These are phyloP conservation scores for Pygoscelis antarcticus DNA, from an alignment of 2,113 vertebrate genomes.

Conservation along the genomic window DNA sequence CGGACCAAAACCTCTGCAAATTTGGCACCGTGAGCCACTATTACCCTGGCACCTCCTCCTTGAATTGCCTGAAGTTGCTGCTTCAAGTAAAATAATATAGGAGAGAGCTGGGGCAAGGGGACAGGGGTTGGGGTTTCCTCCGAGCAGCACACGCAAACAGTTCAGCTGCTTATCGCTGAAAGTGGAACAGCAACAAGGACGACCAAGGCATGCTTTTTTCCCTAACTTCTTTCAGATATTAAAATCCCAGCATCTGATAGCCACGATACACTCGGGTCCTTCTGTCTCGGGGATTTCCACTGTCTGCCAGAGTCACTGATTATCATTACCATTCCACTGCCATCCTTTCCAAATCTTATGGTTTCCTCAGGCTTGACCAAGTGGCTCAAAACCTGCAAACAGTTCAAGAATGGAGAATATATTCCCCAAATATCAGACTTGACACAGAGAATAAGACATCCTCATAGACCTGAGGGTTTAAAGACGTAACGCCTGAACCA, in stretches of 20 bases:
- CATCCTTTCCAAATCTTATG: not conserved
- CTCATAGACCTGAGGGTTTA: not conserved
- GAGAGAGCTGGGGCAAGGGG: not conserved
- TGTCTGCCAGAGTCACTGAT: not conserved
- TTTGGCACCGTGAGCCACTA: not conserved
- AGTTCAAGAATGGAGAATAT: not conserved
- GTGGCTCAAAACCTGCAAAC: not conserved
- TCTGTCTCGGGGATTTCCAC: not conserved
- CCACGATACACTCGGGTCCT: not conserved
- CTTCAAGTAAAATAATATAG: not conserved
- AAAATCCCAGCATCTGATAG: not conserved
- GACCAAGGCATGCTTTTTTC: not conserved
- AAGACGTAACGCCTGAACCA: rapidly evolving
- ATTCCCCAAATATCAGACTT: not conserved
- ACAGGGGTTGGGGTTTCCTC: not conserved
- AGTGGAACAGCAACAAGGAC: not conserved
- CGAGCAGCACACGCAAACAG: not conserved
- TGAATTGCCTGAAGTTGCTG: not conserved
- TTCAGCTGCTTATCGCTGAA: not conserved
- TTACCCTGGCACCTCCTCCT: not conserved
- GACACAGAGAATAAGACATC: not conserved
- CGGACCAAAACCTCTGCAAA: not conserved
- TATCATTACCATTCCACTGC: not conserved
- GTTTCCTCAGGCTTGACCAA: not conserved
- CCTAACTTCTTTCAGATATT: not conserved